phyloP scores from a whole-genome alignment of 2,797 vertebrate genomes.

The Coreius guichenoti region DNA sequence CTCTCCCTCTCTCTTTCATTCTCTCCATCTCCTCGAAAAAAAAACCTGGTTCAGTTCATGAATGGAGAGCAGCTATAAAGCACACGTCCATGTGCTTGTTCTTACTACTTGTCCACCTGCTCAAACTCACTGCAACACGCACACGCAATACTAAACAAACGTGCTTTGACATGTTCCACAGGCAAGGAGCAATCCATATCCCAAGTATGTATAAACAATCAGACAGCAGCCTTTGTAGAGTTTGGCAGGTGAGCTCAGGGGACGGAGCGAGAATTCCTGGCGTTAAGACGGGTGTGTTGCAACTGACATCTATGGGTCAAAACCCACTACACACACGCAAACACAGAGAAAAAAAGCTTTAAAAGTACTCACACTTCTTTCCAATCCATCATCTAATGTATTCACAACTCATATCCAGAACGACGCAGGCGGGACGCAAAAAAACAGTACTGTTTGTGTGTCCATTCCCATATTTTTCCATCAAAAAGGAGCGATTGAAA shows the following conservation, averaged over 20 bases:
- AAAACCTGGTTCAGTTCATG: constrained; percentile 58
- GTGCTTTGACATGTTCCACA: constrained; percentile 40
- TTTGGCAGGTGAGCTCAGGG: constrained; percentile 50
- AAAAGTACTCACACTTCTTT: constrained; percentile 84
- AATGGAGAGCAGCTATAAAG: constrained; percentile 60
- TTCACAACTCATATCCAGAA: constrained; percentile 67
- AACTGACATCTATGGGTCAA: constrained; percentile 33
- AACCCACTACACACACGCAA: constrained; percentile 36
- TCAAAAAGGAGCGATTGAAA: constrained; percentile 55
- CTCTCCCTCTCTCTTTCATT: background rate
- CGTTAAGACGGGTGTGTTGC: constrained; percentile 15
- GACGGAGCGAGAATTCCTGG: constrained; percentile 20
- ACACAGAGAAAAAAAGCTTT: constrained; percentile 30
- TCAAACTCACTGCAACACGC: constrained; percentile 60
- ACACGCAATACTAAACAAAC: constrained; percentile 32
- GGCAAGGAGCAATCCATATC: constrained; percentile 36
- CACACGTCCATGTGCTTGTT: constrained; percentile 65
- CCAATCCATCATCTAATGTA: constrained; percentile 85
- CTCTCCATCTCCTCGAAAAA: background rate
- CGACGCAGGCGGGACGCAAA: constrained; percentile 71
- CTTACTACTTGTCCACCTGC: constrained; percentile 79
- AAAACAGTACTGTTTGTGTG: constrained; percentile 73
- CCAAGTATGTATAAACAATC: constrained; percentile 42
- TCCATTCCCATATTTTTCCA: constrained; percentile 73
- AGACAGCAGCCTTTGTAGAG: constrained; percentile 45